A percentile compares a stretch with the other conserved stretches of the same genome.
These are phyloP conservation scores for Anorthoa munda DNA, from an alignment of 2,888 invertebrate species.

Conservation along the genomic window DNA sequence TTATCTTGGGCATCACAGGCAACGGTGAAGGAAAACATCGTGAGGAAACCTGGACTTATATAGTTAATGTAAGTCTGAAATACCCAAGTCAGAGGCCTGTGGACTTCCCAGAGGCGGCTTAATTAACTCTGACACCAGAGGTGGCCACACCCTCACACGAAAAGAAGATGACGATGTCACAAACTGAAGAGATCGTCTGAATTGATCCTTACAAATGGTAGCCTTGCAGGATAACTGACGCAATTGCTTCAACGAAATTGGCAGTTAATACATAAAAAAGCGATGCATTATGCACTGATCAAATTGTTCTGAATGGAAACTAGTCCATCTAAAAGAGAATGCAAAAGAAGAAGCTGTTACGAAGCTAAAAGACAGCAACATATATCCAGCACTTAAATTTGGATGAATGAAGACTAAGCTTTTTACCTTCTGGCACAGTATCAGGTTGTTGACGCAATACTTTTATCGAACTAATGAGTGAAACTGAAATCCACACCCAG, in stretches of 20 bases:
- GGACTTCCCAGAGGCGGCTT: too few species aligned
- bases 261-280: background rate
- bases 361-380: background rate
- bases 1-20: too few species aligned
- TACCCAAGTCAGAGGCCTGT: too few species aligned
- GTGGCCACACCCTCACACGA: too few species aligned
- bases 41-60: too few species aligned
- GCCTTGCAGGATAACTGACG: constrained; percentile 28
- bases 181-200: constrained; percentile 2
- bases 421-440: background rate
- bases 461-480: background rate
- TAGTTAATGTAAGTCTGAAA: too few species aligned
- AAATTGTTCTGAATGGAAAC: background rate
- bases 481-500: background rate
- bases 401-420: background rate
- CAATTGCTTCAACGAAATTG: constrained; percentile 21
- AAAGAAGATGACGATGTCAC: background rate
- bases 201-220: constrained; percentile 27
- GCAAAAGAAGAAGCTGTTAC: background rate
- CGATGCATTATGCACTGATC: background rate
- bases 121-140: too few species aligned
- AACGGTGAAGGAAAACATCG: too few species aligned
- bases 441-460: background rate
- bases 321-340: background rate
- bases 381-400: background rate